Evolutionary conservation across 2,113 vertebrate genomes (phyloP).

Genomic region (Pseudorhombus dupliciocellatus): DNA sequence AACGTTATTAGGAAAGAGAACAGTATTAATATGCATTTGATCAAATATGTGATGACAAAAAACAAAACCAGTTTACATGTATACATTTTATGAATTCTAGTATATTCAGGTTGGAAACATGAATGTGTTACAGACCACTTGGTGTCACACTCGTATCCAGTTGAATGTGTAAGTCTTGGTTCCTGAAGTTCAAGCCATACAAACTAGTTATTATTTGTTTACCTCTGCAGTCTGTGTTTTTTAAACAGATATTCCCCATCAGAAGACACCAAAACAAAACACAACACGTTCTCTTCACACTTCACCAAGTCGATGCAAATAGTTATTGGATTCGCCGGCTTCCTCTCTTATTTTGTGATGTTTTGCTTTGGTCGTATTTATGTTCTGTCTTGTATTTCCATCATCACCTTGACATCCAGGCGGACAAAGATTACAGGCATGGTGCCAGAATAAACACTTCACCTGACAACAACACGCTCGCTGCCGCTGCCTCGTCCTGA

Average conservation of each 20-base stretch:
- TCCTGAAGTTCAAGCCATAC: too few relatives aligned
- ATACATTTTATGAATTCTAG: too few relatives aligned
- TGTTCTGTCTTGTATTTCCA: slow-evolving; percentile 59
- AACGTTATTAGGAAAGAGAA: too few relatives aligned
- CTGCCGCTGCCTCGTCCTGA: slow-evolving; percentile 40
- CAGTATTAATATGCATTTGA: neutral
- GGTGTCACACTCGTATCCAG: too few relatives aligned
- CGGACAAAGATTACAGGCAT: slow-evolving; percentile 68
- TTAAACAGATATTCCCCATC: neutral
- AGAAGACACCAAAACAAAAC: slow-evolving; percentile 15
- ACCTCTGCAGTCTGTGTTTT: neutral
- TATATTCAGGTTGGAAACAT: too few relatives aligned
- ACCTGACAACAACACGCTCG: slow-evolving; percentile 65
- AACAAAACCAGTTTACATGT: too few relatives aligned
- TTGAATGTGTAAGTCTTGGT: too few relatives aligned
- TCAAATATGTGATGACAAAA: neutral
- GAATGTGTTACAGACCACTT: too few relatives aligned
- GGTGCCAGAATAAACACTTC: slow-evolving; percentile 61
- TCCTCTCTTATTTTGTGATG: slow-evolving; percentile 28
- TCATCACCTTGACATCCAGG: slow-evolving; percentile 57
- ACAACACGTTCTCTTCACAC: neutral
- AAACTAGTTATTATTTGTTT: neutral
- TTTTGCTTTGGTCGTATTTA: slow-evolving; percentile 38
- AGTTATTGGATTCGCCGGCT: slow-evolving; percentile 25
- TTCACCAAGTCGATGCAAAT: slow-evolving; percentile 41